These are phyloP conservation scores for Egretta garzetta DNA, from an alignment of 2,113 vertebrate genomes.

Conservation along the genomic window DNA sequence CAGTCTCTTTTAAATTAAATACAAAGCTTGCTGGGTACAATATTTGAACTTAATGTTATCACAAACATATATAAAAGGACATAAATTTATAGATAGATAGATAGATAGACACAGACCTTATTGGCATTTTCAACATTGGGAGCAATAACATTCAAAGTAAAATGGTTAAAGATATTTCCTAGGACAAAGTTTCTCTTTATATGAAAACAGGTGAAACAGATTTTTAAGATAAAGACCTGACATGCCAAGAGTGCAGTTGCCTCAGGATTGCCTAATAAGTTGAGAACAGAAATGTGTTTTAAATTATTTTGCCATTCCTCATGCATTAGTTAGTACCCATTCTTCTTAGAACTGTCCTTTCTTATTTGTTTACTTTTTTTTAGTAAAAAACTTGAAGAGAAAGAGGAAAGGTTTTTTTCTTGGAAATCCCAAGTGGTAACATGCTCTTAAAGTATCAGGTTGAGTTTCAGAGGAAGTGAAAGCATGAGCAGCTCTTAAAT, in stretches of 20 bases:
- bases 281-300: background rate
- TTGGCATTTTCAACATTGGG: background rate
- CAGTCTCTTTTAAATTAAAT: background rate
- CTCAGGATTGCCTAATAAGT: background rate
- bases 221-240: background rate
- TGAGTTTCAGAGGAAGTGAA: background rate
- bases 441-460: background rate
- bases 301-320: background rate
- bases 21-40: accelerated
- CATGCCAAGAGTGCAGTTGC: background rate
- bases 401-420: background rate
- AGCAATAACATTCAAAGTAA: background rate
- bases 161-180: background rate
- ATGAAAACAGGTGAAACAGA: background rate
- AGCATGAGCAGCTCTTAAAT: background rate
- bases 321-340: background rate
- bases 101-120: accelerated
- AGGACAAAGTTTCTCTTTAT: background rate
- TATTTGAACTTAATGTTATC: background rate
- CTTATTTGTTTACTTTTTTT: background rate
- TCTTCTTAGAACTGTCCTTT: background rate
- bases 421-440: background rate
- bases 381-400: background rate
- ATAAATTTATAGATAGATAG: background rate
- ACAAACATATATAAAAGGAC: background rate